These are phyloP conservation scores for Lepas anatifera DNA, from an alignment of 2,888 invertebrate genomes.

Conservation along the genomic window DNA sequence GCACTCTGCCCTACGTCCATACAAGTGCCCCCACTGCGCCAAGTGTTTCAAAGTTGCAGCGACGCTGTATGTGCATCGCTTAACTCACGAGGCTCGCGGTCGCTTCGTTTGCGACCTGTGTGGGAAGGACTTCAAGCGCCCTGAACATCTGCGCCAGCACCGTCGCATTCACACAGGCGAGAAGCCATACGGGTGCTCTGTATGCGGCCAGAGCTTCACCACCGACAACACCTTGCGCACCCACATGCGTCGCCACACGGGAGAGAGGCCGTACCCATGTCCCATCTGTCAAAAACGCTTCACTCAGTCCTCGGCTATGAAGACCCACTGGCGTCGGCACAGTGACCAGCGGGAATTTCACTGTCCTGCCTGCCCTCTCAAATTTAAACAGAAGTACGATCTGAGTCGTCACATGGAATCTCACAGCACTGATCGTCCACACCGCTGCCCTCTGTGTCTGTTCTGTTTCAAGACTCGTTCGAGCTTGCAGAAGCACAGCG, in stretches of 20 bases:
- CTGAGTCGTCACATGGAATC: not conserved
- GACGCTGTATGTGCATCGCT: not conserved
- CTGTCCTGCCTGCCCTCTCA: not conserved
- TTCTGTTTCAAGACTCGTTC: not conserved
- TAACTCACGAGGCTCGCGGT: not conserved
- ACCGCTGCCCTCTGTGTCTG: not conserved
- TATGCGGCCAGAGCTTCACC: not conserved
- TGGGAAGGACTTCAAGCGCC: slow-evolving; percentile 7
- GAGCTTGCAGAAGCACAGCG: not conserved
- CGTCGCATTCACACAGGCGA: slow-evolving; percentile 10
- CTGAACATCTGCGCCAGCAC: slow-evolving; percentile 8
- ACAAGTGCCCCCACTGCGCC: slow-evolving; percentile 2
- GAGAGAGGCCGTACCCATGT: not conserved
- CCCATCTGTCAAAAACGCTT: slow-evolving; percentile 1
- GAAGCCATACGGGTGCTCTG: not conserved
- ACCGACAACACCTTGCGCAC: slow-evolving; percentile 10
- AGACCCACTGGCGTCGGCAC: slow-evolving; percentile 6
- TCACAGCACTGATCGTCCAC: not conserved
- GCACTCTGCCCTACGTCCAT: not conserved
- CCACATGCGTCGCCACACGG: slow-evolving; percentile 9
- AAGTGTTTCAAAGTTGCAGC: slow-evolving; percentile 3
- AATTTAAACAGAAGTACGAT: slow-evolving; percentile 9
- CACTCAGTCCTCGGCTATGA: slow-evolving; percentile 6
- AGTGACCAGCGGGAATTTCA: not conserved
- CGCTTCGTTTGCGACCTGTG: slow-evolving; percentile 5